Base-by-base conservation (phyloP, 2,888 invertebrate genomes). In the Coenonympha arcania region DNA sequence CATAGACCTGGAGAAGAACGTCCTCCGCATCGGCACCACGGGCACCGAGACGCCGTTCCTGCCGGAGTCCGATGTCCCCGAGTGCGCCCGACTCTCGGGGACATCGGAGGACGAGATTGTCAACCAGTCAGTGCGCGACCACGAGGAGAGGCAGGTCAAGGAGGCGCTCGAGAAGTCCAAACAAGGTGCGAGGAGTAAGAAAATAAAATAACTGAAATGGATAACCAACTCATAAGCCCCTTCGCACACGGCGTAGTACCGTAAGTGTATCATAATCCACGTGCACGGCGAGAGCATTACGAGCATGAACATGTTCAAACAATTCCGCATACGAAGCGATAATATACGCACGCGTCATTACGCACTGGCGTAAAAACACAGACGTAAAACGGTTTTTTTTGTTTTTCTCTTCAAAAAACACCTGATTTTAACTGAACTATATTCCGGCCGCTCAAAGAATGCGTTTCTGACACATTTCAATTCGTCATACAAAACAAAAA, bases 11-110 rank as follows among this genome's bases (percentile, higher is more conserved):
- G 93, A 94, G 71, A 89, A 90, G 39, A 98, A 96, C 78, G 90
- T 95, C 2, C 87, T 99, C 24, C 89, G 90, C 57, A 98, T 99
- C 66, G 98, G 98, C 28, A 98, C 98, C 0, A 98, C 98, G 0
- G 95, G 95, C 24, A 95, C 95, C 0, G 93, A 94, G 73, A 98
- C 98, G 0, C 82, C 88, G 0, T 99, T 99, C 80, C 87, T 99
- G 59, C 88, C 93, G 0, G 96, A 97, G 55, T 79, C 85, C 0
- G 83, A 87, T 0, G 64, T 84, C 26, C 86, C 87, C 0, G 93
- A 93, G 52, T 94, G 95, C 72, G 96, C 96, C 1, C 89, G 95
- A 16, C 88, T 96, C 22, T 92, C 92, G 18, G 89, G 90, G 6
- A 83, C 79, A 52, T 89, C 89, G 0, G 92, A 92, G 49, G 92